phyloP scores from a whole-genome alignment of 2,797 vertebrate genomes.

The Cryptoblepharus egeriae region DNA sequence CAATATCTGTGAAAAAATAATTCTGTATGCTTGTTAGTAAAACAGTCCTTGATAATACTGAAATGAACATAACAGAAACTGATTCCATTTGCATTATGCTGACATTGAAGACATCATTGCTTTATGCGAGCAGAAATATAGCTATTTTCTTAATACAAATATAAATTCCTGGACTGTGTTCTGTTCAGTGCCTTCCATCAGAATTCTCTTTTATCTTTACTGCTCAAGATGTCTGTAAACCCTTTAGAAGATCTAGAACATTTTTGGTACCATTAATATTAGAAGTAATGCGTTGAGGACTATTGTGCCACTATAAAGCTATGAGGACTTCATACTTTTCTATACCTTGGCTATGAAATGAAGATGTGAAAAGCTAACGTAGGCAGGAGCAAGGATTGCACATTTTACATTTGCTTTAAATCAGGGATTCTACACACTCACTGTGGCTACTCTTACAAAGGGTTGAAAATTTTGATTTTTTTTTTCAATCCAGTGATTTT shows the following conservation, averaged over 20 bases:
- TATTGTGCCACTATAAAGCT: too few species aligned
- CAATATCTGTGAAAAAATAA: background rate
- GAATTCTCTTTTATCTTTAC: rapidly evolving
- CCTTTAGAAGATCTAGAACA: background rate
- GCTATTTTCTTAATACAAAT: rapidly evolving
- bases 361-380: background rate
- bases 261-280: background rate
- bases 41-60: background rate
- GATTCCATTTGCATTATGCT: background rate
- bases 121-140: background rate
- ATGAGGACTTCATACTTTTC: background rate
- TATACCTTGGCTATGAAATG: background rate
- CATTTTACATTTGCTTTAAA: background rate
- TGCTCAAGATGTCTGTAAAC: background rate
- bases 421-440: background rate
- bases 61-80: background rate
- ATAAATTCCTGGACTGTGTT: background rate
- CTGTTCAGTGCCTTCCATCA: background rate
- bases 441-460: rapidly evolving
- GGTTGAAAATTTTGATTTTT: background rate
- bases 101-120: background rate
- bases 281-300: background rate
- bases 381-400: background rate
- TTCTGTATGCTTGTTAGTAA: background rate
- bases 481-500: background rate